Base-by-base conservation (phyloP, 1,140 invertebrate genomes). In the Drosophila burlai region DNA sequence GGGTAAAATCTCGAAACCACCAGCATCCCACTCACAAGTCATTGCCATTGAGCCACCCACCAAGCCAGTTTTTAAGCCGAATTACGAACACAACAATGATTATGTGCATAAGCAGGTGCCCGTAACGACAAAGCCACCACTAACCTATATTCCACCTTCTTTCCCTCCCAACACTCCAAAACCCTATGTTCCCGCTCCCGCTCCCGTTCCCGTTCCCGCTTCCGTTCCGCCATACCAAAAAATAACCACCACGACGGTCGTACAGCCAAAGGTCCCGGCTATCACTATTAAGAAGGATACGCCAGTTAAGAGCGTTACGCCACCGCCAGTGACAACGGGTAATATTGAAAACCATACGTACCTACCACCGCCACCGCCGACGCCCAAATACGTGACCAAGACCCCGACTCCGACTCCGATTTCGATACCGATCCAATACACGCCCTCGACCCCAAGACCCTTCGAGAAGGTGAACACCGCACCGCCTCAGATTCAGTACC, bases 71-170 rank as follows among this genome's bases (percentile, higher is more conserved):
- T 78, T 68, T 61, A 87, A 81, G 62, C 80, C 86, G 61, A 89
- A 90, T 83, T 92, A 92, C 77, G 80, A 74, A 54, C 61, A 71
- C 18, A 80, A 91, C 58, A 83, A 91, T 89, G 84, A 83, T 69
- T 71, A 68, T 78, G 77, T 80, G 76, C 83, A 76, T 80, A 87
- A 86, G 77, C 80, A 80, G 82, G 64, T 62, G 21, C 45, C 77
- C 40, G 49, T 73, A 47, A 81, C 66, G 29, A 84, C 85, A 50
- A 86, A 76, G 55, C 57, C 71, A 73, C 80, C 76, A 92, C 78
- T 92, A 92, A 92, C 91, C 62, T 84, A 92, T 92, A 80, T 92
- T 92, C 91, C 90, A 67, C 78, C 83, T 92, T 92, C 81, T 87
- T 59, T 76, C 71, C 90, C 54, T 57, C 36, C 90, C 43, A 89